Base-by-base conservation (phyloP, 2,888 invertebrate genomes). In the Lasioglossum pauxillum region DNA sequence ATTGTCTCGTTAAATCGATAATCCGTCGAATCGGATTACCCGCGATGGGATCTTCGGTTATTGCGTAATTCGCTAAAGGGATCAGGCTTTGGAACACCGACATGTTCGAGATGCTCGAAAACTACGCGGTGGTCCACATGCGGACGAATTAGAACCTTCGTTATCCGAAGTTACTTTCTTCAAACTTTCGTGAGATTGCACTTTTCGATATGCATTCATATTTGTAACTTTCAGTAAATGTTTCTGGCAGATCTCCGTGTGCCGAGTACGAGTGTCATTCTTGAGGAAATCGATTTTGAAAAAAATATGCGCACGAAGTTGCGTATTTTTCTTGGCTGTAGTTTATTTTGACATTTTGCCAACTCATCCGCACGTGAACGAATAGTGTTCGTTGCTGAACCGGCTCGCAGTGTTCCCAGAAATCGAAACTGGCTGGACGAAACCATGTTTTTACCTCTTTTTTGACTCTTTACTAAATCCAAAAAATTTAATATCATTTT, bases 21-120 rank as follows among this genome's bases (percentile, higher is more conserved):
- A 69, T 35, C 38, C 69, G 38, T 69, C 35, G 35, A 69, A 69
- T 35, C 23, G 23, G 69, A 69, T 69, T 69, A 69, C 23, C 23
- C 23, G 4, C 16, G 44, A 8, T 31, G 27, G 72, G 44, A 44
- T 72, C 64, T 31, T 44, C 35, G n/a, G 38, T 27, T 46, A 19
- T 72, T 19, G 72, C 44, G 8, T 72, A 72, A 72, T 72, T 72
- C 44, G 72, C 46, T 72, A 72, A 72, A 31, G 12, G 72, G 19
- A 46, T 72, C 72, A 72, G 16, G 35, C n/a, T 72, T 57, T 1
- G 57, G 10, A 27, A 5, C 44, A 27, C 19, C 14, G 35, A 38
- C 27, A 35, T 44, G 31, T 71, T 46, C 19, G 5, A 5, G 27
- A 23, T 27, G 23, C 5, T 14, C 38, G 19, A 12, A 72, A 75